Evolutionary conservation across 1,140 invertebrate genomes (phyloP), one percentile per base, ranked within the genome.

Genomic region (Acyrthosiphon pisum): DNA sequence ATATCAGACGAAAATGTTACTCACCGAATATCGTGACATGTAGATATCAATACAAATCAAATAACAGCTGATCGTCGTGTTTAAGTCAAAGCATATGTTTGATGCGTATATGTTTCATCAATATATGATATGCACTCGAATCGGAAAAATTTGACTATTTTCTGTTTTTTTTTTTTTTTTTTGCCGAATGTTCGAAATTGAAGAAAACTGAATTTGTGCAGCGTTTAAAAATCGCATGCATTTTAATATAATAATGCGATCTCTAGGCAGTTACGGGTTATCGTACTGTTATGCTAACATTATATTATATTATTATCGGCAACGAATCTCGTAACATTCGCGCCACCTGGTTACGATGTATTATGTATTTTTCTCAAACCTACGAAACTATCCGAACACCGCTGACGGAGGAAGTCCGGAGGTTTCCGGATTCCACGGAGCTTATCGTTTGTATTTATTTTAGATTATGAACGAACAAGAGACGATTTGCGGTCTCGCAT

Each of bases 391-490:
- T 8, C 35, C 20, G 46, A 46, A 48, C 26, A n/a, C 8, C 26
- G 18, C 41, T 3, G 3, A 0, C 26, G 9, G 7, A n/a, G 2
- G 37, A 23, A 0, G 26, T 48, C 86, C 86, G 14, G 46, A 48
- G 46, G 37, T 50, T 50, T 88, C 46, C 46, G 30, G 86, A 50
- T 35, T 9, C 46, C 2, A 22, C 26, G 48, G 7, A 23, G 8
- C 48, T 89, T 89, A 89, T 89, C 41, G 14, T 14, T 46, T 20
- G 44, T 86, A 53, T 89, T 37, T n/a, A 50, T 88, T 88, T 88
- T 48, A 48, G 86, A 88, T 88, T 53, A 11, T 23, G 2, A 50
- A 53, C n/a, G 48, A 37, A 53, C 87, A 11, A 37, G 30, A 37
- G 18, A 50, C 11, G 30, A 87, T 50, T 87, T 48, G 44, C 30